Evolutionary conservation across 1,140 invertebrate genomes (phyloP).

Genomic region (Nephila pilipes): DNA sequence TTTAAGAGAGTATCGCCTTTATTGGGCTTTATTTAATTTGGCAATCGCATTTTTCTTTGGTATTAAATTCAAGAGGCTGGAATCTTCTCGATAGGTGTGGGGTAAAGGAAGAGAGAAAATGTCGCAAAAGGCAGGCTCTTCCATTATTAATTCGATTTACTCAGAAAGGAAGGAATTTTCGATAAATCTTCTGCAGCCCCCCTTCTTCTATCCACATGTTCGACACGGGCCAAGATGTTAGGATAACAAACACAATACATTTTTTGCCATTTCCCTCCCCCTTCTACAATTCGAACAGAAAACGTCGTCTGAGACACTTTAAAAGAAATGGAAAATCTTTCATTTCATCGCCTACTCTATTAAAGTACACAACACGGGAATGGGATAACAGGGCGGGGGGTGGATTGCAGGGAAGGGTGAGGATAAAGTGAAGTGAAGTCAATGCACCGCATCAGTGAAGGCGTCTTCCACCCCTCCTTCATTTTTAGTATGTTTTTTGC

Average conservation of each 20-base stretch:
- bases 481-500: not conserved
- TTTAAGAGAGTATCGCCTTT: slow-evolving; percentile 48
- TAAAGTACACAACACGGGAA: slow-evolving; percentile 9
- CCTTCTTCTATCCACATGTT: not conserved
- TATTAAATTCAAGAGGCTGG: slow-evolving; percentile 60
- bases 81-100: not conserved
- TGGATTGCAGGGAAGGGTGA: not conserved
- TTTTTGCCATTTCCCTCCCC: not conserved
- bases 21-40: slow-evolving; percentile 73
- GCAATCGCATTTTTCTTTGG: slow-evolving; percentile 67
- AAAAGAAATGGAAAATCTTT: slow-evolving; percentile 54
- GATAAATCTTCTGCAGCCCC: slow-evolving; percentile 5
- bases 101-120: not conserved
- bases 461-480: not conserved
- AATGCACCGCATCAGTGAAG: not conserved
- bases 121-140: slow-evolving; percentile 64
- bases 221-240: not conserved
- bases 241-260: slow-evolving; percentile 53
- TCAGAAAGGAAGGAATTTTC: slow-evolving; percentile 45
- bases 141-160: slow-evolving; percentile 73
- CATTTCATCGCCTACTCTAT: slow-evolving; percentile 34
- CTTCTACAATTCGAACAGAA: not conserved
- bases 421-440: slow-evolving; percentile 8
- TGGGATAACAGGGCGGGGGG: not conserved
- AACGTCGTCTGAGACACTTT: slow-evolving; percentile 22